Percentiles rank a stretch among this genome's conserved stretches.
Evolutionary conservation across 1,140 invertebrate genomes (phyloP).

Genomic region (Teleopsis dalmanni): DNA sequence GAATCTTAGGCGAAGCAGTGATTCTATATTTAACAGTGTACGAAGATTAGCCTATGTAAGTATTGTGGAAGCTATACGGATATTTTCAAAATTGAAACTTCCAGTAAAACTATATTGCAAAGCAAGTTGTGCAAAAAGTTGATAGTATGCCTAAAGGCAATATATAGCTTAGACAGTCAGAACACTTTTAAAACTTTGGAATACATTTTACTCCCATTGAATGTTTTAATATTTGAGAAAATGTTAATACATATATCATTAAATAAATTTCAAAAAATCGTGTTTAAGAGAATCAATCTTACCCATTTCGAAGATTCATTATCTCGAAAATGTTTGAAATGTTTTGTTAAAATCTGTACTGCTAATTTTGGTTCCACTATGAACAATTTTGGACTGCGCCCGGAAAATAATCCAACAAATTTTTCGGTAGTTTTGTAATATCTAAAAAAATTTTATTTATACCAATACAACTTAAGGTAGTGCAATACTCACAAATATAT

Average conservation of each 20-base stretch:
- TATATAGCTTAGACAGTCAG: background rate
- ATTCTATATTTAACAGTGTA: background rate
- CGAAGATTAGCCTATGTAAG: background rate
- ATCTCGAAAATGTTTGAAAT: constrained; percentile 46
- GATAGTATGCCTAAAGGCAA: background rate
- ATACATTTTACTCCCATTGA: background rate
- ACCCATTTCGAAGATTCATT: constrained; percentile 24
- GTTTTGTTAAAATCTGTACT: constrained; percentile 46
- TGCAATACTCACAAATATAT: constrained; percentile 25
- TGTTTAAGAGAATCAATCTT: background rate
- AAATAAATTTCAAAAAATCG: too few relatives aligned
- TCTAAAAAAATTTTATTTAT: constrained; percentile 8
- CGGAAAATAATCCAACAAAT: constrained; percentile 28
- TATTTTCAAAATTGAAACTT: too few relatives aligned
- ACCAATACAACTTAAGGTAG: background rate
- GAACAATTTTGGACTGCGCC: constrained; percentile 39
- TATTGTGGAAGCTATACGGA: too few relatives aligned
- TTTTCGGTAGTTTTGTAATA: constrained; percentile 24
- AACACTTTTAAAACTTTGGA: background rate
- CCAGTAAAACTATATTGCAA: background rate
- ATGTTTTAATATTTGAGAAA: background rate
- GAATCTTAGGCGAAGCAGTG: background rate
- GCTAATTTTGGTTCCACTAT: constrained; percentile 47
- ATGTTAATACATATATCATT: background rate
- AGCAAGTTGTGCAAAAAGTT: background rate